Conservation (phyloP, 2,797 vertebrate species). For the Neoniphon sammara region DNA sequence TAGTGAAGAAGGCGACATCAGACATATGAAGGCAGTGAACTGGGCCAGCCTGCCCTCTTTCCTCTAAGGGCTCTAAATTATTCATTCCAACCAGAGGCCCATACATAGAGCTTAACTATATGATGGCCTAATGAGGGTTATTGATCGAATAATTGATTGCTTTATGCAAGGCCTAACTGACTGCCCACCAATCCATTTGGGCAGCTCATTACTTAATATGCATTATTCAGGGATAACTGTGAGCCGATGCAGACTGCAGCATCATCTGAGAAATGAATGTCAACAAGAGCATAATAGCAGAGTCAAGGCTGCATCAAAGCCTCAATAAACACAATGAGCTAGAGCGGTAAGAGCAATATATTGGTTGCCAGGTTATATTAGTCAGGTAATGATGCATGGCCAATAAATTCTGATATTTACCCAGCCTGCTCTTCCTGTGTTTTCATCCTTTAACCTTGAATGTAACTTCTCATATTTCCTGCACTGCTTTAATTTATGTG, state of each 20-base stretch:
- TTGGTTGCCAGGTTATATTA: slow-evolving; percentile 42
- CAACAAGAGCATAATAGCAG: slow-evolving; percentile 67
- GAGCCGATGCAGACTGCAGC: slow-evolving; percentile 62
- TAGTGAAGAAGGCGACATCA: slow-evolving; percentile 34
- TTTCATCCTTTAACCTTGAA: slow-evolving; percentile 40
- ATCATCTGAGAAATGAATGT: slow-evolving; percentile 65
- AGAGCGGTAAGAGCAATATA: slow-evolving; percentile 38
- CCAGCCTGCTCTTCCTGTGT: slow-evolving; percentile 24
- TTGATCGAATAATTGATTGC: slow-evolving; percentile 87
- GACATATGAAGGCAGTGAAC: slow-evolving; percentile 47
- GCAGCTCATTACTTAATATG: slow-evolving; percentile 84
- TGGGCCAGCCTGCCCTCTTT: slow-evolving; percentile 51
- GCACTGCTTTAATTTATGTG: slow-evolving; percentile 7
- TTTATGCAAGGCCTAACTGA: slow-evolving; percentile 83
- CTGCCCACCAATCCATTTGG: slow-evolving; percentile 80
- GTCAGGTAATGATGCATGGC: slow-evolving; percentile 39
- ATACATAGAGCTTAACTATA: slow-evolving; percentile 81
- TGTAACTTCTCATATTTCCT: slow-evolving; percentile 33
- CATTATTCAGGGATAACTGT: slow-evolving; percentile 82
- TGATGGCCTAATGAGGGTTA: slow-evolving; percentile 82
- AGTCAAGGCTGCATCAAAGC: slow-evolving; percentile 48
- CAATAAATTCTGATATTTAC: slow-evolving; percentile 37
- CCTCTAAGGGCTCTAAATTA: slow-evolving; percentile 75
- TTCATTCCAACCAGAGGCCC: slow-evolving; percentile 71
- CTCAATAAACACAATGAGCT: slow-evolving; percentile 36